phyloP scores from a whole-genome alignment of 2,888 invertebrate species.

The Apamea monoglypha region DNA sequence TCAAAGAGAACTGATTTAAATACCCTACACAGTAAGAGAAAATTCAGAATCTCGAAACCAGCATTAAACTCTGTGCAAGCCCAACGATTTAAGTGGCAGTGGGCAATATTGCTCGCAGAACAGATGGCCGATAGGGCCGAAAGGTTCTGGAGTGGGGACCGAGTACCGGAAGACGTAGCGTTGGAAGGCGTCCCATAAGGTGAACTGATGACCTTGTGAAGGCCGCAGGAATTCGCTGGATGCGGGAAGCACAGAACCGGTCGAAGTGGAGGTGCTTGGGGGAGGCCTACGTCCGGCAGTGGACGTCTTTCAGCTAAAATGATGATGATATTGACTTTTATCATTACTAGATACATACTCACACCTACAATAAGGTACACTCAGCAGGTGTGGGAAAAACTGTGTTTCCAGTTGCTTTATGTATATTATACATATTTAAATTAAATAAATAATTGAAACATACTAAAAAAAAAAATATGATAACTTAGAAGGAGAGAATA shows the following conservation, averaged over 20 bases:
- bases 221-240: too few relatives aligned
- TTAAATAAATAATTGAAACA: not conserved
- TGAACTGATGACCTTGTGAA: too few relatives aligned
- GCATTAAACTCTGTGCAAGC: too few relatives aligned
- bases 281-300: not conserved
- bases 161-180: too few relatives aligned
- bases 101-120: too few relatives aligned
- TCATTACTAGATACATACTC: not conserved
- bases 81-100: too few relatives aligned
- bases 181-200: too few relatives aligned
- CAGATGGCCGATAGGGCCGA: too few relatives aligned
- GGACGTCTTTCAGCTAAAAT: not conserved
- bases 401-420: not conserved
- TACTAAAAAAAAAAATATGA: constrained; percentile 47
- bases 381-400: not conserved
- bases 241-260: too few relatives aligned
- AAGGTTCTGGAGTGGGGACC: too few relatives aligned
- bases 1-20: not conserved
- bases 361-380: not conserved
- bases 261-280: too few relatives aligned
- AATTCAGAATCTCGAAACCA: not conserved
- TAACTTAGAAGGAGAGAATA: constrained; percentile 29
- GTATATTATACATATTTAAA: too few relatives aligned
- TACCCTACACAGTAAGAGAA: not conserved
- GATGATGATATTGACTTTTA: not conserved